These are phyloP conservation scores for Tinea trinotella DNA, from an alignment of 2,888 invertebrate species.

Conservation along the genomic window DNA sequence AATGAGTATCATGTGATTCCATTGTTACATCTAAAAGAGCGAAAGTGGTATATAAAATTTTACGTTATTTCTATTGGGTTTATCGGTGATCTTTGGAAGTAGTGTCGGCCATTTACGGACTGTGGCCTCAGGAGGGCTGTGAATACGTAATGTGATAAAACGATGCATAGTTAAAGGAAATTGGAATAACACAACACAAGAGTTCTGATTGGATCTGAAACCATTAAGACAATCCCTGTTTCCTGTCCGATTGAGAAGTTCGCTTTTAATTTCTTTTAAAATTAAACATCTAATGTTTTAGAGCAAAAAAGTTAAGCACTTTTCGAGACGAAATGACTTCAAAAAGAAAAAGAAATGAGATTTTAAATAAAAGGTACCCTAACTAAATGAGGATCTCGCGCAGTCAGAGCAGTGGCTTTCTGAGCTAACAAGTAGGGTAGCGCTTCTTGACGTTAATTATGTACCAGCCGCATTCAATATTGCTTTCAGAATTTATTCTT, in stretches of 20 bases:
- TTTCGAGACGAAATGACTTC: constrained; percentile 1
- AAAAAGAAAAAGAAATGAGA: constrained; percentile 11
- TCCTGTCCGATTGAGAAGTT: constrained; percentile 5
- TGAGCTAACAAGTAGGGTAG: neutral
- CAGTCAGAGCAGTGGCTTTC: constrained; percentile 11
- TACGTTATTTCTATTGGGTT: constrained; percentile 16
- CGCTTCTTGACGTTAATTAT: constrained; percentile 16
- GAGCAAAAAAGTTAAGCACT: constrained; percentile 12
- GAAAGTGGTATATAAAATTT: neutral
- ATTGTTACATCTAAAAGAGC: neutral
- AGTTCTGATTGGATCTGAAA: constrained; percentile 24
- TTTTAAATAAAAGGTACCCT: constrained; percentile 17
- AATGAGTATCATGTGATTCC: neutral
- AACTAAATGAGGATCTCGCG: constrained; percentile 9
- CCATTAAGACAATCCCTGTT: constrained; percentile 13
- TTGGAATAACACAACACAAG: constrained; percentile 30
- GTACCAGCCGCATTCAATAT: constrained; percentile 14
- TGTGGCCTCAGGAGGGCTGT: constrained; percentile 34
- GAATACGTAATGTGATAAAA: constrained; percentile 47
- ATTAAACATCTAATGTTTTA: constrained; percentile 3
- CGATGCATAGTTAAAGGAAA: constrained; percentile 43
- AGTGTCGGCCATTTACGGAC: constrained; percentile 40
- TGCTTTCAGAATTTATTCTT: neutral
- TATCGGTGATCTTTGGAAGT: constrained; percentile 29
- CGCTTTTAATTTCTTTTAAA: constrained; percentile 9